A percentile compares a stretch with the other conserved stretches of the same genome.
Evolutionary conservation across 64 coral and sea anemone species (phyloP).

Genomic region (Stylophora pistillata): DNA sequence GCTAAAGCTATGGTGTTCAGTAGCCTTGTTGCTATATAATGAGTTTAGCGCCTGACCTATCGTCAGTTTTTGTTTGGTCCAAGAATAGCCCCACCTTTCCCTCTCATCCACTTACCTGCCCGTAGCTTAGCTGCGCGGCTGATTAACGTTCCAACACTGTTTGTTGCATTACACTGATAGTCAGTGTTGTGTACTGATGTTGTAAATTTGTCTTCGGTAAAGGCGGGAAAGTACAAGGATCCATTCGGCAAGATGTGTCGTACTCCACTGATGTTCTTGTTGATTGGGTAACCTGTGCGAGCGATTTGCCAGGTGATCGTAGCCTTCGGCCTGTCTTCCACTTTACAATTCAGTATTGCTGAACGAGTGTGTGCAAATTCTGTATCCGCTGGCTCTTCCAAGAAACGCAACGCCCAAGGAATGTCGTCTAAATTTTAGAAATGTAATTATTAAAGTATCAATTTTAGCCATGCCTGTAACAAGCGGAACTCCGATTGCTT

Average conservation of each 20-base stretch:
- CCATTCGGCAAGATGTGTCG: constrained; percentile 78
- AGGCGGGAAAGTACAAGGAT: constrained; percentile 81
- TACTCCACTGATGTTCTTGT: constrained; percentile 60
- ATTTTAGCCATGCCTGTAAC: background rate
- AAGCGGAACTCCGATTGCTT: background rate
- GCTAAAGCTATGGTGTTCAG: too few relatives aligned
- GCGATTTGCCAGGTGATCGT: constrained; percentile 64
- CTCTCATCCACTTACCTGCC: constrained; percentile 53
- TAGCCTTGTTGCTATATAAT: too few relatives aligned
- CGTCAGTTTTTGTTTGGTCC: background rate
- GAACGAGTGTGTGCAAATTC: constrained; percentile 85
- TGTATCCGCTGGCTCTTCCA: constrained; percentile 83
- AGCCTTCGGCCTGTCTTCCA: constrained; percentile 64
- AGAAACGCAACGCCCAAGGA: constrained; percentile 73
- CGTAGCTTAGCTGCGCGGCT: constrained; percentile 73
- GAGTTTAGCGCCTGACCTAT: too few relatives aligned
- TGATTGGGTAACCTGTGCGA: constrained; percentile 11
- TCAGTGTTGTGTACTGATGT: constrained; percentile 56
- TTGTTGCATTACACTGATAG: constrained; percentile 78
- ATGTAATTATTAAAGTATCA: background rate
- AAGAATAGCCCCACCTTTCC: background rate
- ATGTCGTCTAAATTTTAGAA: constrained; percentile 5
- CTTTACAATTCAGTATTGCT: constrained; percentile 73
- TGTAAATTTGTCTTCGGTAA: constrained; percentile 46
- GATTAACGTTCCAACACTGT: constrained; percentile 59